Evolutionary conservation across 2,888 invertebrate species (phyloP).

Genomic region (Caenorhabditis angaria): DNA sequence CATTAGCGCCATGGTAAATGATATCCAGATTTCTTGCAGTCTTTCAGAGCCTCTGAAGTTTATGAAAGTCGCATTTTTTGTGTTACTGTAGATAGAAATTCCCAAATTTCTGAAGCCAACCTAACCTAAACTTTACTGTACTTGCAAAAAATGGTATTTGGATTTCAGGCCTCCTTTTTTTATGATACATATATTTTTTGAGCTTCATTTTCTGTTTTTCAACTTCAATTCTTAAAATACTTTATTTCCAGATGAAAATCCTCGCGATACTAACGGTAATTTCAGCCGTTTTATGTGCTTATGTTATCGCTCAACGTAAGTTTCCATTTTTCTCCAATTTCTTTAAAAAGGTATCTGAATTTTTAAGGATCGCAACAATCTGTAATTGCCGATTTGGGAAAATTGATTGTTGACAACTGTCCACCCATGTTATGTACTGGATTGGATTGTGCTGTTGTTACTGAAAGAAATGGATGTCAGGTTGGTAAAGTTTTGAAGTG

Average conservation of each 20-base stretch:
- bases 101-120: too few relatives aligned
- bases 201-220: too few relatives aligned
- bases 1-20: too few relatives aligned
- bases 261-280: constrained; percentile 23
- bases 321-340: neutral
- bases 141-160: too few relatives aligned
- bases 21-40: too few relatives aligned
- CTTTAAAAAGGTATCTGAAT: neutral
- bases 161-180: too few relatives aligned
- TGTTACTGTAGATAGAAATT: too few relatives aligned
- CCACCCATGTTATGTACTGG: constrained; percentile 72
- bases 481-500: constrained; percentile 30
- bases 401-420: constrained; percentile 71
- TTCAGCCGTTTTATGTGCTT: constrained; percentile 16
- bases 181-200: too few relatives aligned
- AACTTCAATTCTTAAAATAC: too few relatives aligned
- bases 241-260: constrained; percentile 11
- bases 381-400: constrained; percentile 70
- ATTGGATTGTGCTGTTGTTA: constrained; percentile 71
- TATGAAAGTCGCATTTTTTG: too few relatives aligned
- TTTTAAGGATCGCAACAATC: constrained; percentile 55
- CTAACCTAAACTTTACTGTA: too few relatives aligned
- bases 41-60: too few relatives aligned
- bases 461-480: constrained; percentile 72
- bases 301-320: constrained; percentile 36